These are phyloP conservation scores for Pteromalus puparum DNA, from an alignment of 1,140 invertebrate species.

Conservation along the genomic window DNA sequence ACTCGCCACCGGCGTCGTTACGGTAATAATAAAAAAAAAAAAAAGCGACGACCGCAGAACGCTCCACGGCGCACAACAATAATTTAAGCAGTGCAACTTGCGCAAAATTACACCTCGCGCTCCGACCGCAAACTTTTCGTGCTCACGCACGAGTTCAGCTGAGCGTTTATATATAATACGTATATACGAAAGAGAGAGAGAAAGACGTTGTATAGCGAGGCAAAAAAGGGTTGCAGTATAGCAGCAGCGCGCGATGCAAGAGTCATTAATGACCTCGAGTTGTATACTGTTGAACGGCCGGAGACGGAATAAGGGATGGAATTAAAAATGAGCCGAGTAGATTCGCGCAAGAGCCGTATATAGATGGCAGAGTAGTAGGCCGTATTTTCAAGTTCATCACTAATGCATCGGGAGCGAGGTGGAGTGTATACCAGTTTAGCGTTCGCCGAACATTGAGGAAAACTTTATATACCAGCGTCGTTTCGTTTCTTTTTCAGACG, in stretches of 20 bases:
- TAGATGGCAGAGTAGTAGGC: not conserved
- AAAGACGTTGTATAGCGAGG: not conserved
- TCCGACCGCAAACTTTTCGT: slow-evolving; percentile 20
- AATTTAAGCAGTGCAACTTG: slow-evolving; percentile 15
- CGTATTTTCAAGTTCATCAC: not conserved
- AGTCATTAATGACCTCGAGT: not conserved
- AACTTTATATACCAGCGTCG: not conserved
- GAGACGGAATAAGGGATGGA: not conserved
- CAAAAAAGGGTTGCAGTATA: not conserved
- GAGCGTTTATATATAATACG: not conserved
- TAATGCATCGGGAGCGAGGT: not conserved
- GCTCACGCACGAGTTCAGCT: not conserved
- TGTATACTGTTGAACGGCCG: not conserved
- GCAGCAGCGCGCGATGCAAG: not conserved
- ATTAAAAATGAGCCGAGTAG: not conserved
- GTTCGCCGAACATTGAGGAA: not conserved
- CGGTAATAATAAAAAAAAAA: slow-evolving; percentile 7
- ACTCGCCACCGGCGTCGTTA: not conserved
- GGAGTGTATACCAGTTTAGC: not conserved
- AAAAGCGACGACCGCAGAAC: not conserved
- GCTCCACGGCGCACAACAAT: slow-evolving; percentile 8
- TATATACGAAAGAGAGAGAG: too few species aligned
- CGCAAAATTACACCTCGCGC: slow-evolving; percentile 2
- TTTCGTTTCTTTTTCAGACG: too few species aligned
- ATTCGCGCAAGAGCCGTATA: too few species aligned